Evolutionary conservation across 2,797 vertebrate species (phyloP).

Genomic region (Poeciliopsis infans): DNA sequence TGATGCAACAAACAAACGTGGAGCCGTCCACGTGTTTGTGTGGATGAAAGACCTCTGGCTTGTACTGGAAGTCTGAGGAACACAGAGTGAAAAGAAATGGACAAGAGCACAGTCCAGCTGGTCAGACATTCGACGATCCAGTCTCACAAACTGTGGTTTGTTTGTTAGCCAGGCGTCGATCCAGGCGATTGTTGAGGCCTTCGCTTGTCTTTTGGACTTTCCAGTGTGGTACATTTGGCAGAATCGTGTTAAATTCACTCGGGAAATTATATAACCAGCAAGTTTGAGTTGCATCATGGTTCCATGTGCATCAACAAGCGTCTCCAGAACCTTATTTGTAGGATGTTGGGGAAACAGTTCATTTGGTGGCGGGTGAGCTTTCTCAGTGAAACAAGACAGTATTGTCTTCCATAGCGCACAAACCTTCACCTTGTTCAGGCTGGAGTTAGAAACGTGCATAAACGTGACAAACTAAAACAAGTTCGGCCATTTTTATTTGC

Average conservation of each 20-base stretch:
- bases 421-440: not conserved
- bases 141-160: not conserved
- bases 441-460: not conserved
- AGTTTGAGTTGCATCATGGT: not conserved
- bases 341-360: not conserved
- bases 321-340: not conserved
- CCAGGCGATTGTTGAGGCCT: not conserved
- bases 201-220: not conserved
- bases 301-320: not conserved
- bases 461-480: too few species aligned
- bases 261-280: not conserved
- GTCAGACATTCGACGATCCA: not conserved
- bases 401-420: not conserved
- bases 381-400: not conserved
- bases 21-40: not conserved
- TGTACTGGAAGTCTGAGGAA: not conserved
- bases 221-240: not conserved
- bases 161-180: not conserved
- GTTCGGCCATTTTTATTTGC: too few species aligned
- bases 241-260: not conserved
- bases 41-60: not conserved
- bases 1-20: not conserved
- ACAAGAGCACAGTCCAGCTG: not conserved
- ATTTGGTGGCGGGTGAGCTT: not conserved
- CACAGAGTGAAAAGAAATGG: not conserved